phyloP scores from a whole-genome alignment of 2,797 vertebrate species.

The Phalloptychus januarius region DNA sequence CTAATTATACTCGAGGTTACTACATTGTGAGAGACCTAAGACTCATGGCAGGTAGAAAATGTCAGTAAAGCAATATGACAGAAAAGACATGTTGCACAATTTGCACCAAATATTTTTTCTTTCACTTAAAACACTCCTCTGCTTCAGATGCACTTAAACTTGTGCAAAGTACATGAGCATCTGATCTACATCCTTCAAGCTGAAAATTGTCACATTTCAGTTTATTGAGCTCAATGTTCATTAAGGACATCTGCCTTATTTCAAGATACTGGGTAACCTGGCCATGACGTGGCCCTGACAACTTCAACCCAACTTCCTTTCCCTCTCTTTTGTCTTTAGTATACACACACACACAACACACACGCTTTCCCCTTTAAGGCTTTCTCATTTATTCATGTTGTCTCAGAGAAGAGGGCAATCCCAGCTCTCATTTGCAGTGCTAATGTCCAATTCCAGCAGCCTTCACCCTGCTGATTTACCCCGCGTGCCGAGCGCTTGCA shows the following conservation, averaged over 20 bases:
- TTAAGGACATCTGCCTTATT: not conserved
- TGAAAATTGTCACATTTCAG: not conserved
- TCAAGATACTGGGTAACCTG: slow-evolving; percentile 58
- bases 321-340: not conserved
- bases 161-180: not conserved
- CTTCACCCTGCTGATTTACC: slow-evolving; percentile 95
- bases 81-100: not conserved
- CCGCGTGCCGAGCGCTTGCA: slow-evolving; percentile 74
- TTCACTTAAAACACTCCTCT: not conserved
- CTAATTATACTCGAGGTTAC: not conserved
- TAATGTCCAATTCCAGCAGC: slow-evolving; percentile 98
- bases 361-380: slow-evolving; percentile 66
- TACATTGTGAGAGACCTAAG: too few relatives aligned
- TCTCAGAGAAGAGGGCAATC: slow-evolving; percentile 85
- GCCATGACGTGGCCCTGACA: slow-evolving; percentile 63
- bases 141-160: not conserved
- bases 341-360: slow-evolving; percentile 32
- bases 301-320: slow-evolving; percentile 21
- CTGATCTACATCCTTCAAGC: not conserved
- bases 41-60: not conserved
- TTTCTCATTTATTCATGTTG: slow-evolving; percentile 81
- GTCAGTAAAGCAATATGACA: not conserved
- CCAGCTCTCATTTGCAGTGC: slow-evolving; percentile 94
- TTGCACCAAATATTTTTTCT: not conserved
- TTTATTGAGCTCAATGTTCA: not conserved